phyloP scores from a whole-genome alignment of 2,113 vertebrate species.

The Micromys minutus region DNA sequence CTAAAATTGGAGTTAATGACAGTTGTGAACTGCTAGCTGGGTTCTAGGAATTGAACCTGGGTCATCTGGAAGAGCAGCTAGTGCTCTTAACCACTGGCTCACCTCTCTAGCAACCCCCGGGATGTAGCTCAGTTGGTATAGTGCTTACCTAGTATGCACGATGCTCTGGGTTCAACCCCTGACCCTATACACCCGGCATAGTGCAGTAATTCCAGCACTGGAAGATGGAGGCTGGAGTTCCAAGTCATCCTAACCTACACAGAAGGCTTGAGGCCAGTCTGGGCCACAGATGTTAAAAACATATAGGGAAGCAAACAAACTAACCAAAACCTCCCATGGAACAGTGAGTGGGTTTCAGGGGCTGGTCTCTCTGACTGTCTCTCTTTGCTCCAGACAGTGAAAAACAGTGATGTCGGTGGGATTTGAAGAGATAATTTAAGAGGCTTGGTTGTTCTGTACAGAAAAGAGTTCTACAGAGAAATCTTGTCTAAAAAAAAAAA shows the following conservation, averaged over 20 bases:
- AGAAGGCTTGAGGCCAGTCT: background rate
- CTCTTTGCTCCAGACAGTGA: background rate
- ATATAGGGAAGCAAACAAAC: background rate
- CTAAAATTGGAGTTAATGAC: background rate
- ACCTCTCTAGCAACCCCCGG: too few species aligned
- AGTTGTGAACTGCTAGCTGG: background rate
- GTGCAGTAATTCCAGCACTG: background rate
- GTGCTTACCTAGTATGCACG: background rate
- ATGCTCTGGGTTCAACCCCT: background rate
- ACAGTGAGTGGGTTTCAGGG: background rate
- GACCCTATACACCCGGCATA: background rate
- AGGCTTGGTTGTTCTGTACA: background rate
- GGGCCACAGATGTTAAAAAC: background rate
- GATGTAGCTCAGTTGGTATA: background rate
- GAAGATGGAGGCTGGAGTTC: background rate
- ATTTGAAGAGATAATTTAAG: constrained; percentile 2
- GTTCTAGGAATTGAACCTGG: background rate
- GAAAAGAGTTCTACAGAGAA: background rate
- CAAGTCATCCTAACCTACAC: background rate
- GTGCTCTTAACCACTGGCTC: too few species aligned
- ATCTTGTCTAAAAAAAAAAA: background rate
- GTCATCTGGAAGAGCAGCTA: background rate
- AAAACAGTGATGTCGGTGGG: background rate
- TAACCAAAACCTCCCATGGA: background rate
- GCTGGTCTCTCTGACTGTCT: background rate